Evolutionary conservation across 2,888 invertebrate species (phyloP), one percentile per base, ranked within the genome.

Genomic region (Epinotia ramella): DNA sequence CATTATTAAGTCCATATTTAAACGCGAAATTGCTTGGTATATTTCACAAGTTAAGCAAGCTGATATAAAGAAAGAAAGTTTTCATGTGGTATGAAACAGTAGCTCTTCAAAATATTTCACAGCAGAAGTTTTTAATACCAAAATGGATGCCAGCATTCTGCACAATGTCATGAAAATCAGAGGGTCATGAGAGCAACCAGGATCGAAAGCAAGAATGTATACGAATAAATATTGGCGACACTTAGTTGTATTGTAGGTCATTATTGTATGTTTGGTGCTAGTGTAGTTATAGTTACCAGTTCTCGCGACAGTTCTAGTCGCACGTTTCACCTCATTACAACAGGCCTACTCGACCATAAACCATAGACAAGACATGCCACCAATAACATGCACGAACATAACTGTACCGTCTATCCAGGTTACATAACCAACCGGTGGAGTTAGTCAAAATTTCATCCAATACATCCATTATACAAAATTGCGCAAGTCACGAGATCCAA

Each of bases 401-500:
- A 72, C 76, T 72, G 76, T 76, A 67, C 33, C 24, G 49, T 57
- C 49, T 53, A 66, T 66, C 24, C 62, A 46, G 57, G 66, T 76
- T 76, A 53, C 75, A 44, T 62, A 76, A 71, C 49, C 28, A 70
- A 68, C 60, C 56, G 66, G 71, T 75, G 60, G 62, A 76, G 71
- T 72, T 76, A 62, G 60, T 72, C 66, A 72, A 76, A 76, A 80
- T 79, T 80, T 79, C 77, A 76, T 74, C 73, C 73, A 72, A 77
- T 77, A 77, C 66, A 69, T 69, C 57, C 60, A 65, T 62, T 76
- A 76, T 57, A 57, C 62, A 28, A 67, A 80, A 82, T 82, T 81
- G 77, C 80, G 72, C 76, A 80, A 83, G 80, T 81, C 82, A 81
- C 81, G 81, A 79, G 53, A 79, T 70, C 67, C 73, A 44, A 74